phyloP scores from a whole-genome alignment of 1,140 invertebrate species.

The Steinernema khuongi region DNA sequence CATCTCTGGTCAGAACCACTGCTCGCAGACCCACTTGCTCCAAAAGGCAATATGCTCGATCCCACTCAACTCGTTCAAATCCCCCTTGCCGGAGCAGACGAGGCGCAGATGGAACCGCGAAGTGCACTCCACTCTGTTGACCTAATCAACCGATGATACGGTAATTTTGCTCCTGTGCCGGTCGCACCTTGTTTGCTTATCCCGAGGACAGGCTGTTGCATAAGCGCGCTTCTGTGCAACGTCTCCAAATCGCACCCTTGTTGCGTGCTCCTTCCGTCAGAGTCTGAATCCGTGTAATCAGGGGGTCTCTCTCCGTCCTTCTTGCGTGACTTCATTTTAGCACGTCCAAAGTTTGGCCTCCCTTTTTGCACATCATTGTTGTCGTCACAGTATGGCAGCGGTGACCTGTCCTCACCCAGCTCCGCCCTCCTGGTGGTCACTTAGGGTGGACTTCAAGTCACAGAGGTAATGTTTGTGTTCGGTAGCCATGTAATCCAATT shows the following conservation, averaged over 20 bases:
- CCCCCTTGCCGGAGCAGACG: not conserved
- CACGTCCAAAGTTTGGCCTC: not conserved
- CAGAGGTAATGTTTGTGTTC: not conserved
- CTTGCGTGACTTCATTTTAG: not conserved
- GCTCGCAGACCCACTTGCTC: too few relatives aligned
- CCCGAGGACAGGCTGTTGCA: slow-evolving; percentile 5
- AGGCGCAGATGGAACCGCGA: not conserved
- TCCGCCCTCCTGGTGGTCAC: not conserved
- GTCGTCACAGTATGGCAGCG: slow-evolving; percentile 10
- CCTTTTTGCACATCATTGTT: slow-evolving; percentile 8
- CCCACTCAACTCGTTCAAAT: too few relatives aligned
- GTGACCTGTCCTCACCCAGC: slow-evolving; percentile 3
- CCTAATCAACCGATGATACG: not conserved
- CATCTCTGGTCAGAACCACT: too few relatives aligned
- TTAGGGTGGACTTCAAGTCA: not conserved
- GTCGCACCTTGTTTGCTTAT: not conserved
- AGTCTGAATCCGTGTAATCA: too few relatives aligned
- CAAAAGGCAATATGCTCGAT: too few relatives aligned
- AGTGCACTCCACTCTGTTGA: not conserved
- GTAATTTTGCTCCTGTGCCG: not conserved
- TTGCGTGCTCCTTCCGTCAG: not conserved
- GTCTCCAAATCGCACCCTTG: too few relatives aligned
- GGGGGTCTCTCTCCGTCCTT: not conserved
- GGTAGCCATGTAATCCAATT: not conserved
- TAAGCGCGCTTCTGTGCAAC: too few relatives aligned